Conservation (phyloP, 2,888 invertebrate species). For the Ectemnius lituratus region DNA sequence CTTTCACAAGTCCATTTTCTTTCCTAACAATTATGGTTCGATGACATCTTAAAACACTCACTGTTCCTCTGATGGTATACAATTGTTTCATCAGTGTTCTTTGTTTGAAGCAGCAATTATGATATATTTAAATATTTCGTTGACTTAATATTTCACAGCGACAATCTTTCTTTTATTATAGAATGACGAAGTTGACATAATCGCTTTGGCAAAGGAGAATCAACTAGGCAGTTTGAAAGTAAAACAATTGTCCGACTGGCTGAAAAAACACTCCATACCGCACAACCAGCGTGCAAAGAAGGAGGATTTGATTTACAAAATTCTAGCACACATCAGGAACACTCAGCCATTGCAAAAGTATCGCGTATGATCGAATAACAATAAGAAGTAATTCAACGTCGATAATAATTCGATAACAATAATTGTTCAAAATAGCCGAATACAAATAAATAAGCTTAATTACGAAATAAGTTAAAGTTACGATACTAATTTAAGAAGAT, state of each 20-base stretch:
- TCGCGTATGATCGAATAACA: conserved; percentile 20
- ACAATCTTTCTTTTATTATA: background rate
- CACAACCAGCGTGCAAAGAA: conserved; percentile 22
- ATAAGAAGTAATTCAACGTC: conserved; percentile 5
- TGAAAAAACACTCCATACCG: conserved; percentile 33
- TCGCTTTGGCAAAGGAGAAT: conserved; percentile 34
- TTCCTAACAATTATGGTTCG: no score
- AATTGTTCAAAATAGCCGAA: conserved; percentile 13
- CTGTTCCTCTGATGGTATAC: no score
- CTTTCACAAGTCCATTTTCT: no score
- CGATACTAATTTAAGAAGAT: no score
- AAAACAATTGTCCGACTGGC: conserved; percentile 32
- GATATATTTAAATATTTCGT: background rate
- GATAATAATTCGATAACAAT: conserved; percentile 2
- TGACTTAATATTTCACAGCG: no score
- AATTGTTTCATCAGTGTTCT: no score
- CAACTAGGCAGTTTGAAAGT: conserved; percentile 21
- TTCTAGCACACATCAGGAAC: conserved; percentile 31
- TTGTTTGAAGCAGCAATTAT: background rate
- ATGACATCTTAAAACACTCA: no score
- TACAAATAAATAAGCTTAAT: background rate
- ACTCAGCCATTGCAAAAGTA: conserved; percentile 25
- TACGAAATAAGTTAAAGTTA: no score
- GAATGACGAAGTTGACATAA: conserved; percentile 18
- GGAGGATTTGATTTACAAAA: conserved; percentile 33